Percentiles rank a stretch among this genome's conserved stretches.
Evolutionary conservation across 1,140 invertebrate genomes (phyloP).

Genomic region (Nylanderia fulva): DNA sequence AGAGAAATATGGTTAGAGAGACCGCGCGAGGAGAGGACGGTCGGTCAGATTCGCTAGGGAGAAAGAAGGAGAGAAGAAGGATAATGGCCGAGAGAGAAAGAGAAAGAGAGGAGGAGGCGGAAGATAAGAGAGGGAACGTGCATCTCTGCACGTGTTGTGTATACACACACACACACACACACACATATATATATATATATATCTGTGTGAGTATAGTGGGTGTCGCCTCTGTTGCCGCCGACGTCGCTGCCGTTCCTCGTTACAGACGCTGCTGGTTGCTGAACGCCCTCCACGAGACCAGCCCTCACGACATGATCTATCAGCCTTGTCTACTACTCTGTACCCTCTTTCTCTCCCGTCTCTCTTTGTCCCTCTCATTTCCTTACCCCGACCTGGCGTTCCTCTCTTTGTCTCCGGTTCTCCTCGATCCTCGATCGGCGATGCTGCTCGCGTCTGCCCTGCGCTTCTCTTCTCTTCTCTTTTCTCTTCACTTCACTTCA

Average conservation of each 20-base stretch:
- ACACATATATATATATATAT: no score
- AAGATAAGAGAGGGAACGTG: constrained; percentile 32
- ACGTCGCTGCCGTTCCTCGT: constrained; percentile 80
- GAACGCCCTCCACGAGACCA: constrained; percentile 71
- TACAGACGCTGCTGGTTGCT: constrained; percentile 79
- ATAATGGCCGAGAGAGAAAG: constrained; percentile 52
- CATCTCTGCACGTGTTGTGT: constrained; percentile 15
- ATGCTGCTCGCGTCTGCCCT: constrained; percentile 45
- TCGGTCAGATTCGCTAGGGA: constrained; percentile 31
- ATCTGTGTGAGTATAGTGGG: constrained; percentile 72
- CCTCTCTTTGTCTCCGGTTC: constrained; percentile 52
- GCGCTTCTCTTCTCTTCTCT: no score
- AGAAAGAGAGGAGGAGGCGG: constrained; percentile 62
- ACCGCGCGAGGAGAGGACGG: constrained; percentile 48
- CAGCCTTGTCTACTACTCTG: constrained; percentile 74
- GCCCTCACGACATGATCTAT: constrained; percentile 78
- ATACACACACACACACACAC: no score
- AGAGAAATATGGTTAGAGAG: constrained; percentile 69
- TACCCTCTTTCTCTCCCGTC: constrained; percentile 14
- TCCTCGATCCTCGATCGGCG: constrained; percentile 62
- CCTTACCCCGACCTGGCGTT: not conserved
- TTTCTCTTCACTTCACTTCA: no score
- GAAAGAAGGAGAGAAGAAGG: not conserved
- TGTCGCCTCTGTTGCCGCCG: constrained; percentile 75
- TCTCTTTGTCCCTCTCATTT: not conserved